A percentile compares a stretch with the other conserved stretches of the same genome.
phyloP scores from a whole-genome alignment of 2,888 invertebrate species.

The Cyaniris semiargus region DNA sequence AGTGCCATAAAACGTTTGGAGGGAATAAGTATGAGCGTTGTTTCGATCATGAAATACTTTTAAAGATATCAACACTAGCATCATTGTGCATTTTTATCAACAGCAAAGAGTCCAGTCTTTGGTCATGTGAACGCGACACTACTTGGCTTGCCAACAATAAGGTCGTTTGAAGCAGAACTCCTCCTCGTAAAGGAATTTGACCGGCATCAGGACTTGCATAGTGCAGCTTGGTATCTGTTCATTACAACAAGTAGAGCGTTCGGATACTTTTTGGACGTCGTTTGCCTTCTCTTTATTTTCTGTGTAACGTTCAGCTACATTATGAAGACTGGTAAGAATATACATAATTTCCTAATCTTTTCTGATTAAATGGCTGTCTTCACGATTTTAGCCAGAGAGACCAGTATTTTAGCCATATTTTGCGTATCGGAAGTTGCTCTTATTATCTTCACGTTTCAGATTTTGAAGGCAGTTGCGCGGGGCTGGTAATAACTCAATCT shows the following conservation, averaged over 20 bases:
- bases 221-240: slow-evolving; percentile 85
- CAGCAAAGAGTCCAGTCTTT: slow-evolving; percentile 92
- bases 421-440: neutral
- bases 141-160: slow-evolving; percentile 88
- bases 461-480: slow-evolving; percentile 79
- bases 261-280: slow-evolving; percentile 83
- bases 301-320: slow-evolving; percentile 83
- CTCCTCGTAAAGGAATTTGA: slow-evolving; percentile 82
- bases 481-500: slow-evolving; percentile 84
- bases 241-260: slow-evolving; percentile 83
- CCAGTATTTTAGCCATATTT: neutral
- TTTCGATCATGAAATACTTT: neutral
- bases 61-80: neutral
- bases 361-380: too few relatives aligned
- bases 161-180: slow-evolving; percentile 86
- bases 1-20: slow-evolving; percentile 85
- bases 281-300: slow-evolving; percentile 83
- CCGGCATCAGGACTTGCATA: slow-evolving; percentile 82
- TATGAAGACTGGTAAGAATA: slow-evolving; percentile 64
- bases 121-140: slow-evolving; percentile 89
- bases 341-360: neutral
- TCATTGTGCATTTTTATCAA: neutral
- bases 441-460: slow-evolving; percentile 53
- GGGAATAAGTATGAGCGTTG: slow-evolving; percentile 80
- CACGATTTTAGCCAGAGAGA: neutral